Percentiles rank a stretch among this genome's conserved stretches.
phyloP scores from a whole-genome alignment of 2,113 vertebrate genomes.

The Sciurus niger region DNA sequence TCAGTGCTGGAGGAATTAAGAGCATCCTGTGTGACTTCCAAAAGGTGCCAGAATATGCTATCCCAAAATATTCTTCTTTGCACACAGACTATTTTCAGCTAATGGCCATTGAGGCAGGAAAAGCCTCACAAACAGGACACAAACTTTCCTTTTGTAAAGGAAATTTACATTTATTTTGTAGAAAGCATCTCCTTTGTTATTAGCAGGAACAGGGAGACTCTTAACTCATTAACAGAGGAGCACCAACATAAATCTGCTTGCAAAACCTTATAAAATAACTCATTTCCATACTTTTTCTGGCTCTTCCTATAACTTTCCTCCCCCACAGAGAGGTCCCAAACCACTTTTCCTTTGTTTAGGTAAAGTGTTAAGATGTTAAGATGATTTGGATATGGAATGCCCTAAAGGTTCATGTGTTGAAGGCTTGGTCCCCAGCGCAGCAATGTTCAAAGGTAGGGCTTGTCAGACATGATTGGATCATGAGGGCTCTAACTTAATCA shows the following conservation, averaged over 20 bases:
- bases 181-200: neutral
- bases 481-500: no score
- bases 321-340: neutral
- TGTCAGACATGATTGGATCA: no score
- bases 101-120: neutral
- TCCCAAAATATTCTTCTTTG: neutral
- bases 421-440: no score
- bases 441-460: no score
- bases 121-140: neutral
- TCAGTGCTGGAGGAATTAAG: neutral
- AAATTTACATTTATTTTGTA: neutral
- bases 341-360: neutral
- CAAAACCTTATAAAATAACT: neutral
- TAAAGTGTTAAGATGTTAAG: neutral
- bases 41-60: neutral
- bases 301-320: neutral
- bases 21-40: neutral
- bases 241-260: neutral
- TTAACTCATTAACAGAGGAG: neutral
- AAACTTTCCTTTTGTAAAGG: neutral
- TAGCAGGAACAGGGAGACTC: neutral
- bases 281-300: neutral
- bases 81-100: neutral
- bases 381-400: neutral
- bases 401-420: no score